Evolutionary conservation across 92 coral and sea anemone species (phyloP), one percentile per base, ranked within the genome.

Genomic region (Actinostola sp.): DNA sequence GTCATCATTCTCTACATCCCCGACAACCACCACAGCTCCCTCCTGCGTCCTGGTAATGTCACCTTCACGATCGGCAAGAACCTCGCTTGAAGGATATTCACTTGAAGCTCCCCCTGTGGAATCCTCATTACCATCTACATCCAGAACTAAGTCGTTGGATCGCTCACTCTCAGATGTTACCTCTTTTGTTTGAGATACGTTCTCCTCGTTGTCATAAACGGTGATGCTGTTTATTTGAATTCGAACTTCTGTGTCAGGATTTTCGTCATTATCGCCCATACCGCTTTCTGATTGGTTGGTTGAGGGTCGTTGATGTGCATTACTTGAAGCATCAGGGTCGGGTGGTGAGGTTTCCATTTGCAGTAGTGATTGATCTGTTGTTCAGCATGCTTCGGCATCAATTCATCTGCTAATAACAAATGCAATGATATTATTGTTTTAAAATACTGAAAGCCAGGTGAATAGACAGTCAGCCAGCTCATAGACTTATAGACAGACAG

Each of bases 1-100:
- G 11, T 68, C 70, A 44, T 64, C 74, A 34, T 68, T 20, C 6
- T 51, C 74, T 49, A 32, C 74, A 21, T 68, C 62, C 17, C 30
- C 57, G 19, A 14, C 62, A 19, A 50, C 30, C 38, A 51, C 25
- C 39, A 51, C 28, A 43, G 42, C 25, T 46, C 54, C 2, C 9
- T 13, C 6, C 24, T 41, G 10, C 72, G 11, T 66, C 38, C 36
- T 13, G 42, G 38, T 41, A 66, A 28, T 46, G 54, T 45, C 15
- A 51, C 70, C 15, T 43, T 45, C n/a, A n/a, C n/a, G 44, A 66
- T 44, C 21, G 5, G 20, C 38, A 27, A 57, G 36, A 57, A 3
- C 63, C 6, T 27, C 13, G 5, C 3, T 13, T 57, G 36, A 24
- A 2, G 27, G 21, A 3, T 26, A 52, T 23, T 53, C 27, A 9